A percentile compares a stretch with the other conserved stretches of the same genome.
phyloP scores from a whole-genome alignment of 2,888 invertebrate species.

The Tinea trinotella region DNA sequence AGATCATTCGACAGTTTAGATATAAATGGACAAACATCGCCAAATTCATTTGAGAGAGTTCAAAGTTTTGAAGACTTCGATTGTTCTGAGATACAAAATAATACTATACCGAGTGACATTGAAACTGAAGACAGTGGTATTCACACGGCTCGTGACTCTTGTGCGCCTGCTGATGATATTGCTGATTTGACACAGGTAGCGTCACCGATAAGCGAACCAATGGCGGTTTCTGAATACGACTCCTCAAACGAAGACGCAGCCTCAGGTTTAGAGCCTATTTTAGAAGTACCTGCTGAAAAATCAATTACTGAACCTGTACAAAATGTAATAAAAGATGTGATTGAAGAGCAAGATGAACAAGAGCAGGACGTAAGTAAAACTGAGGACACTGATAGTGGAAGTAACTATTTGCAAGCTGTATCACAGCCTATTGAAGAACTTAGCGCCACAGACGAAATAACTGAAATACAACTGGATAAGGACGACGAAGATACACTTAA shows the following conservation, averaged over 20 bases:
- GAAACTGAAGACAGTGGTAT: constrained; percentile 86
- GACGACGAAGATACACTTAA: constrained; percentile 67
- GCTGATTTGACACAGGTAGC: constrained; percentile 71
- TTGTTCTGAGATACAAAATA: constrained; percentile 74
- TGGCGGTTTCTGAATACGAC: constrained; percentile 57
- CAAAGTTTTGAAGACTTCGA: constrained; percentile 77
- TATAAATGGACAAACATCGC: constrained; percentile 67
- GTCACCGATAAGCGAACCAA: constrained; percentile 59
- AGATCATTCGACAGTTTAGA: constrained; percentile 77
- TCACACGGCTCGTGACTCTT: constrained; percentile 84
- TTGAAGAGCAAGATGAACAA: constrained; percentile 56
- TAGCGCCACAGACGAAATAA: constrained; percentile 57
- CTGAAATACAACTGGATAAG: constrained; percentile 66
- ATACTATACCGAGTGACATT: constrained; percentile 72
- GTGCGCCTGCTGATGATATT: constrained; percentile 82
- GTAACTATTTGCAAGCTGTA: constrained; percentile 56
- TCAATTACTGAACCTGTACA: constrained; percentile 32
- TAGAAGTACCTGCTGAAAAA: constrained; percentile 38
- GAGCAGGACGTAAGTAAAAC: constrained; percentile 37
- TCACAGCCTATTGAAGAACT: constrained; percentile 54
- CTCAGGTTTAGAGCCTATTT: constrained; percentile 32
- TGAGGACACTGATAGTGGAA: constrained; percentile 55
- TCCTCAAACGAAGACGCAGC: constrained; percentile 57
- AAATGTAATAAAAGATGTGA: constrained; percentile 44
- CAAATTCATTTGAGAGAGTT: constrained; percentile 74